Base-by-base conservation (phyloP, 2,113 vertebrate genomes). In the Coreoperca whiteheadi region DNA sequence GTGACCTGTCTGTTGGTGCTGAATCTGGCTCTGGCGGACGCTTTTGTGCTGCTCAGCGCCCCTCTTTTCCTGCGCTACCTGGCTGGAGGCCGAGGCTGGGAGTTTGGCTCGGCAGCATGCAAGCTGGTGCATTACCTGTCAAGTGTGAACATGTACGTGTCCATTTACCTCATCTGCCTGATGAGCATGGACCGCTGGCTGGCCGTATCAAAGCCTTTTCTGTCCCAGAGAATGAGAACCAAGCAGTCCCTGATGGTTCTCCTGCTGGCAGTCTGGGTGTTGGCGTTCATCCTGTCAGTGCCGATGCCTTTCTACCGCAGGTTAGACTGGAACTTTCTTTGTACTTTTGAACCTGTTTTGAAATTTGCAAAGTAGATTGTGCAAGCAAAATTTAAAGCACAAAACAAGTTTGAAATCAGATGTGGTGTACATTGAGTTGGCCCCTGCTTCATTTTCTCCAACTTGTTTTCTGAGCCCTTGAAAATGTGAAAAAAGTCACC, bases 101-200 rank as follows among this genome's bases (percentile, higher is more conserved):
- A 96, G 50, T 96, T 98, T 30, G 96, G 97, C 21, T 60, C 41
- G 0, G 91, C 57, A 0, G 87, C 94, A 20, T 98, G 97, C 89
- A 98, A 97, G 81, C 93, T 87, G 6, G 91, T 97, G 73, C 96
- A 97, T 82, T 98, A 98, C 83, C 78, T 97, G 74, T 97, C 95
- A 4, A 94, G 72, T 0, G 95, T 97, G 79, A 97, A 97, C 91
- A 98, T 98, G 97, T 97, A 97, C 10, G 95, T 96, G 83, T 97
- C 97, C 85, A 97, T 98, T 77, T 96, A 97, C 92, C 95, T 98
- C 83, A 97, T 97, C 90, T 93, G 91, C 57, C 91, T 97, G 92
- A 97, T 98, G 95, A 97, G 97, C 79, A 87, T 96, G 89, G 97
- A 98, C 92, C 96, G 97, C 79, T 97, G 96, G 93, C 82, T 98